These are phyloP conservation scores for Lophura nycthemera DNA, from an alignment of 2,113 vertebrate genomes.

Conservation along the genomic window DNA sequence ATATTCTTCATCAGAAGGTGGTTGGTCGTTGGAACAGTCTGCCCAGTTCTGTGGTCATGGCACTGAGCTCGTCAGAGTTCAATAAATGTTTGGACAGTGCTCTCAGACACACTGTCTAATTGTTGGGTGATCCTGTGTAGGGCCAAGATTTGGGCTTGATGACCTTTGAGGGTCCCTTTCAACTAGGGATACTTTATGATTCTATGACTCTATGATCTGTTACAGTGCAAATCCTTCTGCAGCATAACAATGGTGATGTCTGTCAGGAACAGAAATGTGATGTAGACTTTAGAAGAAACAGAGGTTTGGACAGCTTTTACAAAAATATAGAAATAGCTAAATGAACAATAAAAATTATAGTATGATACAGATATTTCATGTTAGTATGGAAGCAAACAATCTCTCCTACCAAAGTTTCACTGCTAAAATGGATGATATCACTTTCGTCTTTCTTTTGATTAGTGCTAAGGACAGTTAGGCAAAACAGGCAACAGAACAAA, in stretches of 20 bases:
- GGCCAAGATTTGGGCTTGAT: no score
- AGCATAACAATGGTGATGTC: neutral
- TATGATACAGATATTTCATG: neutral
- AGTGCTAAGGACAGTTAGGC: neutral
- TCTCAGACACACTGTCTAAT: no score
- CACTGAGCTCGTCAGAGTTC: no score
- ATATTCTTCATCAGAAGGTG: no score
- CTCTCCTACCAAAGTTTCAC: neutral
- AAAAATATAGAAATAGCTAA: neutral
- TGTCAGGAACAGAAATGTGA: neutral
- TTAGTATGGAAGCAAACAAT: neutral
- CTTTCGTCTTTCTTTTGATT: neutral
- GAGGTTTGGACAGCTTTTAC: neutral
- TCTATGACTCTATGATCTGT: neutral
- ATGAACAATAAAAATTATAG: neutral
- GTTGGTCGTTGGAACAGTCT: no score
- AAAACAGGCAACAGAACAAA: neutral
- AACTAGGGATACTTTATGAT: no score
- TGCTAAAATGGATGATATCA: neutral
- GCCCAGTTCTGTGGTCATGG: no score
- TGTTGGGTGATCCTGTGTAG: no score
- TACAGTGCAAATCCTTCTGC: neutral
- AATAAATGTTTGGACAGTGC: no score
- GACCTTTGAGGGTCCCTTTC: no score
- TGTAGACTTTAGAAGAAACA: neutral